A percentile compares a stretch with the other conserved stretches of the same genome.
These are phyloP conservation scores for Cettia cetti DNA, from an alignment of 2,113 vertebrate species.

Conservation along the genomic window DNA sequence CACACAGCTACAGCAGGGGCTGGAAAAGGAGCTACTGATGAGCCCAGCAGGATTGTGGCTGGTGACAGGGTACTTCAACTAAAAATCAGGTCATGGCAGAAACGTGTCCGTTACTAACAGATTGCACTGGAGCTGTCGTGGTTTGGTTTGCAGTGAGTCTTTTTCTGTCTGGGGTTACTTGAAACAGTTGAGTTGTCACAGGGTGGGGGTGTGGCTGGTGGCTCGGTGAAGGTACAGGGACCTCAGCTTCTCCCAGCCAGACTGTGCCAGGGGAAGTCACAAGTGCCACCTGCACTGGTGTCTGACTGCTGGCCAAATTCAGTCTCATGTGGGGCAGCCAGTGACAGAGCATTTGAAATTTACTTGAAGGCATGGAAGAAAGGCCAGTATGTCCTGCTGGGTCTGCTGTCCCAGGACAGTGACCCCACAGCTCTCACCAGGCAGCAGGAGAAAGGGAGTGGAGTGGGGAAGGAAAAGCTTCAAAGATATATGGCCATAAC, in stretches of 20 bases:
- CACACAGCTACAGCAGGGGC: background rate
- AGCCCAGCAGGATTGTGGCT: background rate
- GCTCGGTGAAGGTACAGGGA: accelerated
- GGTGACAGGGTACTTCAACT: background rate
- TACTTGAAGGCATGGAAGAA: background rate
- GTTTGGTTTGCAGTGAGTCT: background rate
- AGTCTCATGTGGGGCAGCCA: background rate
- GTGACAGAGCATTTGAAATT: background rate
- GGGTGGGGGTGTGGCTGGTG: background rate
- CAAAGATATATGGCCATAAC: background rate
- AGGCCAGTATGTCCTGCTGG: background rate
- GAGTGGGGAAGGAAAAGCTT: background rate
- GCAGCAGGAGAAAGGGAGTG: background rate
- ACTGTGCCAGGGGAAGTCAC: background rate
- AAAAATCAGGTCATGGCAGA: background rate
- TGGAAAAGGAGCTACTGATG: background rate
- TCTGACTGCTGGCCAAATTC: background rate
- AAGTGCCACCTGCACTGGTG: background rate
- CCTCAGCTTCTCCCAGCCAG: background rate
- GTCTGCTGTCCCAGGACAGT: background rate
- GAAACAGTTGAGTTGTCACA: background rate
- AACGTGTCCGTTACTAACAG: background rate
- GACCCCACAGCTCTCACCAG: background rate
- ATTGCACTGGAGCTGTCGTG: background rate
- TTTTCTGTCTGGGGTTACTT: background rate